phyloP scores from a whole-genome alignment of 2,797 vertebrate species.

The Pseudotriccus pelzelni region DNA sequence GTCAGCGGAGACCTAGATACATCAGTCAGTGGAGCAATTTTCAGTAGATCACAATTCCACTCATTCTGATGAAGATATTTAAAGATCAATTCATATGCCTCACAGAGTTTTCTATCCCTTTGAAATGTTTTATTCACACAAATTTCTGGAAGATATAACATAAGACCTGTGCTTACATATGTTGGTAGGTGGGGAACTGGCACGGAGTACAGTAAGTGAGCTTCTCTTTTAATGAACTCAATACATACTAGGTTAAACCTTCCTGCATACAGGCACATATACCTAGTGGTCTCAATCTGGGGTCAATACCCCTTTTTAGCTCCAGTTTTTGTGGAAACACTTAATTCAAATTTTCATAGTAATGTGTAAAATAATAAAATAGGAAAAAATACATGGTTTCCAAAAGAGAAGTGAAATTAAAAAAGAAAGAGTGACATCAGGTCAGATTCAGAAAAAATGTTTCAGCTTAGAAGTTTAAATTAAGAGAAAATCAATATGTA shows the following conservation, averaged over 20 bases:
- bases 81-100: neutral
- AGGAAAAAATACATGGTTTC: rapidly evolving
- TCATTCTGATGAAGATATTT: neutral
- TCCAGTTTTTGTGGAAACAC: neutral
- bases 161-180: neutral
- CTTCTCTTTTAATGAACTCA: neutral
- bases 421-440: neutral
- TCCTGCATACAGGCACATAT: neutral
- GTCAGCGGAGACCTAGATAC: rapidly evolving
- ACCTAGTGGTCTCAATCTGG: neutral
- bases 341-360: neutral
- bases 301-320: neutral
- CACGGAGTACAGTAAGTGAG: neutral
- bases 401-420: neutral
- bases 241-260: neutral
- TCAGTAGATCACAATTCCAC: neutral
- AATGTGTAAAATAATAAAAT: neutral
- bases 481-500: neutral
- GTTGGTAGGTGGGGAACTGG: neutral
- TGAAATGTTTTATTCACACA: neutral
- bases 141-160: neutral
- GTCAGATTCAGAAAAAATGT: neutral
- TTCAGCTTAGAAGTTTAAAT: neutral
- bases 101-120: neutral
- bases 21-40: neutral